Base-by-base conservation (phyloP, 2,888 invertebrate species). In the Cerastis leucographa region DNA sequence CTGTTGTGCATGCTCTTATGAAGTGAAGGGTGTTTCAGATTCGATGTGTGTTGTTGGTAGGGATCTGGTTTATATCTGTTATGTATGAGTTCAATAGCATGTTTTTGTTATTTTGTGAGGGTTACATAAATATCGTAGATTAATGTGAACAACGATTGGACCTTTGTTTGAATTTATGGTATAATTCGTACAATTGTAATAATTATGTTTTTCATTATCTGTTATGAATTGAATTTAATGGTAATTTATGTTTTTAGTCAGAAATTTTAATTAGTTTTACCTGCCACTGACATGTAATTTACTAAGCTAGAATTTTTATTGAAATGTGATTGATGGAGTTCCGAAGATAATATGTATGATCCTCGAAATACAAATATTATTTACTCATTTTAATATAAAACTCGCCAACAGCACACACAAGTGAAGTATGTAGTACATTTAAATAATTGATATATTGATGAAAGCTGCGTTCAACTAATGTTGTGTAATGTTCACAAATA, bases 1-100 rank as follows among this genome's bases (percentile, higher is more conserved):
- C 99, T 73, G 99, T 99, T 61, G 99, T 99, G 9, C 98, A 99
- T 92, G 98, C 99, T 74, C 97, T 99, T 76, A 99, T 99, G 98
- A 99, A 99, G 96, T 99, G 95, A 97, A 56, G 11, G 17, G 22
- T 35, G 19, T n/a, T 46, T 17, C n/a, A 6, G 14, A 22, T 56
- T 69, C 35, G 5, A 17, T 69, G 80, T 88, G 83, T 85, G 89
- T 78, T 87, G 84, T 83, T 84, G 29, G 61, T 64, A 29, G 29
- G 14, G 0, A n/a, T 17, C 17, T 12, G 14, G 17, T 22, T 17
- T 59, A 22, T 61, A 59, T 51, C 22, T 49, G 17, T 61, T 78
- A 12, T 61, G 17, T 65, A 66, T 78, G 14, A n/a, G 19, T 40
- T 29, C n/a, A 70, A 62, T 44, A 56, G 29, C 9, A 56, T 40